Evolutionary conservation across 1,140 invertebrate species (phyloP).

Genomic region (Frieseomelitta varia): DNA sequence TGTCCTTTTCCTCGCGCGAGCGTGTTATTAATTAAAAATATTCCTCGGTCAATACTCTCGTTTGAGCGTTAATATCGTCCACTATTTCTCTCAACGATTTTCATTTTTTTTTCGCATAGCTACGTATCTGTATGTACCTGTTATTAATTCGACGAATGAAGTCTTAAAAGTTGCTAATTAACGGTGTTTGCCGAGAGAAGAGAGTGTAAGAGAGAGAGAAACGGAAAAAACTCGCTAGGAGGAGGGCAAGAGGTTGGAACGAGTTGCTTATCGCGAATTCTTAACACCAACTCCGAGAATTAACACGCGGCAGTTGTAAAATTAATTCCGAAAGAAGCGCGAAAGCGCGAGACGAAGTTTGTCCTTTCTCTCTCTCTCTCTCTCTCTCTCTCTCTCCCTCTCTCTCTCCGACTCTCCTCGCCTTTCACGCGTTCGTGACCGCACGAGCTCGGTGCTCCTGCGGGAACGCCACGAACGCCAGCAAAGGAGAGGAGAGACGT

Average conservation of each 20-base stretch:
- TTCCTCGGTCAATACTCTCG: too few species aligned
- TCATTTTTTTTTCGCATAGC: background rate
- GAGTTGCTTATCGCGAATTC: constrained; percentile 23
- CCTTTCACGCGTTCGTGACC: constrained; percentile 50
- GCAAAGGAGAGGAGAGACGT: constrained; percentile 52
- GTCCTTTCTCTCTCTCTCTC: background rate
- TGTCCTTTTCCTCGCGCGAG: background rate
- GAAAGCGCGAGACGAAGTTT: background rate
- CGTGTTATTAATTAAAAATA: too few species aligned
- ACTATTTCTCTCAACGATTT: background rate
- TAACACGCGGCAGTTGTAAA: constrained; percentile 32
- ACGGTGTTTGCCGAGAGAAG: background rate
- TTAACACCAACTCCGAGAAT: constrained; percentile 29
- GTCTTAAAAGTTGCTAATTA: background rate
- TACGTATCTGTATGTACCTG: background rate
- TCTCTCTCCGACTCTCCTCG: background rate
- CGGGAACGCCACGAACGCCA: constrained; percentile 42
- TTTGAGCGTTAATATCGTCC: too few species aligned
- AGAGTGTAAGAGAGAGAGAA: background rate
- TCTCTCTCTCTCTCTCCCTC: background rate
- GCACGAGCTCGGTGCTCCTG: constrained; percentile 24
- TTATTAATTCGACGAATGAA: background rate
- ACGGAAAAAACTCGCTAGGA: background rate
- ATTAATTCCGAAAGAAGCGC: constrained; percentile 43
- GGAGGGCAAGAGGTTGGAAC: background rate